Evolutionary conservation across 2,113 vertebrate genomes (phyloP), one percentile per base, ranked within the genome.

Genomic region (Platichthys flesus): DNA sequence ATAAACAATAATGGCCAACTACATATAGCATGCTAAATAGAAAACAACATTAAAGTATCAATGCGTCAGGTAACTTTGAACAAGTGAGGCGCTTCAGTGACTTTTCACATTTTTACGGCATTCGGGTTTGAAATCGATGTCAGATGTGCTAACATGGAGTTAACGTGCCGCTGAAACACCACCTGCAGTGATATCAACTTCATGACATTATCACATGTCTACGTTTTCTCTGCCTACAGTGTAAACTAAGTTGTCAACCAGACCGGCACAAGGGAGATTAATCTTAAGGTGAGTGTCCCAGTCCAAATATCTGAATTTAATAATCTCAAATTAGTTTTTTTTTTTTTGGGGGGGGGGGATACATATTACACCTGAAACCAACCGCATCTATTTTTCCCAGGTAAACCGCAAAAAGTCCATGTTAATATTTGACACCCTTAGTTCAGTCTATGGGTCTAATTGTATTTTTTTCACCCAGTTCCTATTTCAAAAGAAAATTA

Each of bases 151-250:
- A 12, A 57, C 35, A 20, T 49, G 23, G 23, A 57, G 9, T 45
- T 47, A 28, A 10, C 70, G 16, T 74, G 4, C 28, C 51, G 2
- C 20, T 49, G 40, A 14, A 40, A 28, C 4, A 42, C 24, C 31
- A 54, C 14, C 3, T 45, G 21, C 26, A 64, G 6, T 21, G 26
- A 26, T 40, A 10, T 3, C 3, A 35, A 6, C n/a, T 49, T 16
- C 31, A 7, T 65, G 49, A 20, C 37, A 45, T 37, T 35, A 21
- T 8, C 24, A 3, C 47, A 13, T 35, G 54, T 71, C 14, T 82
- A 21, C 0, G n/a, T 47, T 80, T 72, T 20, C 72, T 64, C 51
- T 85, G 62, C 90, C 87, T 76, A 74, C 89, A 93, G 90, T 83
- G 65, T 71, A 80, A 87, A 88, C 74, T 70, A 83, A 82, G 61